phyloP scores from a whole-genome alignment of 2,888 invertebrate species.

The Thymelicus lineola region DNA sequence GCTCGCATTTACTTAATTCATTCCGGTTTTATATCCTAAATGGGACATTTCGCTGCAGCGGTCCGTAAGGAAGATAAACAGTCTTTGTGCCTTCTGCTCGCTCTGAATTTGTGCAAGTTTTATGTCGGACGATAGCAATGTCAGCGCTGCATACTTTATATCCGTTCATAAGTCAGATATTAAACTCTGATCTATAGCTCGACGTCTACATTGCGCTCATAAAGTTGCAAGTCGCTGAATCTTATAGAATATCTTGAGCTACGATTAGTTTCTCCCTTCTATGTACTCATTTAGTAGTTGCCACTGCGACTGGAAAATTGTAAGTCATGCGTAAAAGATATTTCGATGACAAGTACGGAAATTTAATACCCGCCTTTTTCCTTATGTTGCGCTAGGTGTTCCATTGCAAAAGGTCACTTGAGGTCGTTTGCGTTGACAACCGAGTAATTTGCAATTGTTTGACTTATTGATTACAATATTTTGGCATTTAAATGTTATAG shows the following conservation, averaged over 20 bases:
- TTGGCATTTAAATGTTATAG: too few species aligned
- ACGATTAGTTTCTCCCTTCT: not conserved
- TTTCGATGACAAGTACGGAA: conserved; percentile 25
- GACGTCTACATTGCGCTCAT: not conserved
- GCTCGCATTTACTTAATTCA: conserved; percentile 36
- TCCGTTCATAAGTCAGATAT: not conserved
- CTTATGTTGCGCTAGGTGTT: conserved; percentile 16
- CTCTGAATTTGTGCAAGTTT: conserved; percentile 23
- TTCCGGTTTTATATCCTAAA: conserved; percentile 32
- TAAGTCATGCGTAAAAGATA: conserved; percentile 30
- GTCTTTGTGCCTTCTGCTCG: conserved; percentile 13
- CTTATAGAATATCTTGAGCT: not conserved
- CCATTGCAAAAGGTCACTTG: conserved; percentile 19
- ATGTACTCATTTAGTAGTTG: conserved; percentile 2
- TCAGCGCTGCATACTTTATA: conserved; percentile 8
- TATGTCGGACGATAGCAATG: conserved; percentile 11
- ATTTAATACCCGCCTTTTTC: conserved; percentile 24
- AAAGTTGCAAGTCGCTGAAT: not conserved
- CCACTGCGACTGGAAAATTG: conserved; percentile 17
- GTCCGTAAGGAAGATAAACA: conserved; percentile 20
- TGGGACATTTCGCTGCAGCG: conserved; percentile 33
- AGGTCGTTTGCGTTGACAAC: not conserved
- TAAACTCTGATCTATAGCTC: not conserved
- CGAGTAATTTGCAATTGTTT: not conserved
- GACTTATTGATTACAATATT: not conserved